Evolutionary conservation across 2,888 invertebrate genomes (phyloP), one percentile per base, ranked within the genome.

Genomic region (Cistogaster globosa): DNA sequence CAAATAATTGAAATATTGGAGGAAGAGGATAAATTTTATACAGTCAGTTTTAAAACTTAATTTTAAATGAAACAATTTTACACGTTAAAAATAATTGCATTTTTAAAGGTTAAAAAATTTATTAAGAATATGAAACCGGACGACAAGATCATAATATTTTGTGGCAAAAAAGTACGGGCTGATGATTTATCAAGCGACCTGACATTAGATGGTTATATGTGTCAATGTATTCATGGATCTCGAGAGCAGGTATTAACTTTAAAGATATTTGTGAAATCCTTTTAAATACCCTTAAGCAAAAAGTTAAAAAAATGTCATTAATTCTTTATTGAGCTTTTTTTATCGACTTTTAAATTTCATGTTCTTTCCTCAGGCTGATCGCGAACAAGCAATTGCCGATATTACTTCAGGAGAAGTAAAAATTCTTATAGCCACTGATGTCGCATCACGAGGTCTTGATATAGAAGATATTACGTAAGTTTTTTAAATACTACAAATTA

Each of bases 401-500:
- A 96, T 99, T 89, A 95, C 96, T 86, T 94, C 94, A 76, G 98
- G 98, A 0, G 93, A 94, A 1, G 97, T 97, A 0, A 95, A 94
- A 84, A 96, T 99, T 87, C 93, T 99, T 32, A 95, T 99, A 71
- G 98, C 98, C 0, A 99, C 99, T 0, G 99, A 99, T 93, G 97
- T 99, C 0, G 98, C 98, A 4, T 97, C 98, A 7, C 94, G 99
- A 87, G 99, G 99, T 1, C 95, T 99, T 72, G 99, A 99, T 91
- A 98, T 98, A 72, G 95, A 96, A 89, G 97, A 97, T 90, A 94
- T 97, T 12, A 96, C 97, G 93, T 96, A 86, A 36, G 32, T 18
- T 32, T 42, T 16, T 55, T 55, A 8, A 14, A 20, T 45, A n/a
- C 12, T 42, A 12, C 8, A 42, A 7, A 12, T 42, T 42, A 12